A percentile compares a stretch with the other conserved stretches of the same genome.
phyloP scores from a whole-genome alignment of 2,113 vertebrate species.

The Brienomyrus longianalis region DNA sequence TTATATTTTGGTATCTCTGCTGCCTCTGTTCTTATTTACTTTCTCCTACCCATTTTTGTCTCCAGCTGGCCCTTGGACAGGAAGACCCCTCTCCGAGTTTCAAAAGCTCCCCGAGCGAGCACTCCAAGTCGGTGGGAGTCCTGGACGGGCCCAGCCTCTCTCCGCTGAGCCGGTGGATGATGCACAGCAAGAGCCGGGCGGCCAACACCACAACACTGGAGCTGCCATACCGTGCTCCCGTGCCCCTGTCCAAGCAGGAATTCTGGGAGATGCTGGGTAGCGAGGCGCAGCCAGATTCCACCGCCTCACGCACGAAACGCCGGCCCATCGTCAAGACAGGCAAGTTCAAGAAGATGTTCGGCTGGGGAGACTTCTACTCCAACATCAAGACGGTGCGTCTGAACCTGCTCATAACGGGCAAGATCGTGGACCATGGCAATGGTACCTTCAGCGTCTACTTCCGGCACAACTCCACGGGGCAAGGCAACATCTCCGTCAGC shows the following conservation, averaged over 20 bases:
- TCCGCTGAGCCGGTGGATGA: constrained; percentile 68
- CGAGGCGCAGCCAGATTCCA: constrained; percentile 49
- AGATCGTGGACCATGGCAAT: constrained; percentile 95
- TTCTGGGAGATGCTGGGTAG: constrained; percentile 73
- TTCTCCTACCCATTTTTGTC: constrained; percentile 18
- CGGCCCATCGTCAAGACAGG: constrained; percentile 70
- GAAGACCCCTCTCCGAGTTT: constrained; percentile 52
- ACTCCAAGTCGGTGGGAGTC: constrained; percentile 59
- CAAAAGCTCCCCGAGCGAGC: constrained; percentile 52
- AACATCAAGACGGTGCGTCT: constrained; percentile 97
- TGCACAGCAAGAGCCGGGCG: constrained; percentile 58
- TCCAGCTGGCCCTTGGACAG: constrained; percentile 62
- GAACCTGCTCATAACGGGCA: constrained; percentile 92
- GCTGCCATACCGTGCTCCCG: constrained; percentile 66
- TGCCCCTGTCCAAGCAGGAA: constrained; percentile 68
- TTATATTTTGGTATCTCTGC: not conserved
- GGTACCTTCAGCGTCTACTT: constrained; percentile 95
- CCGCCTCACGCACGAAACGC: constrained; percentile 60
- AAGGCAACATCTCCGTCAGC: constrained; percentile 94
- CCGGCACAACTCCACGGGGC: constrained; percentile 92
- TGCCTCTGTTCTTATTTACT: not conserved
- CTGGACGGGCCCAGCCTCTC: constrained; percentile 57
- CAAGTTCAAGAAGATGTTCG: constrained; percentile 89
- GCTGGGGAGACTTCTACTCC: constrained; percentile 98
- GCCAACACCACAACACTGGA: constrained; percentile 69